These are phyloP conservation scores for Harmothoe impar DNA, from an alignment of 2,888 invertebrate genomes.

Conservation along the genomic window DNA sequence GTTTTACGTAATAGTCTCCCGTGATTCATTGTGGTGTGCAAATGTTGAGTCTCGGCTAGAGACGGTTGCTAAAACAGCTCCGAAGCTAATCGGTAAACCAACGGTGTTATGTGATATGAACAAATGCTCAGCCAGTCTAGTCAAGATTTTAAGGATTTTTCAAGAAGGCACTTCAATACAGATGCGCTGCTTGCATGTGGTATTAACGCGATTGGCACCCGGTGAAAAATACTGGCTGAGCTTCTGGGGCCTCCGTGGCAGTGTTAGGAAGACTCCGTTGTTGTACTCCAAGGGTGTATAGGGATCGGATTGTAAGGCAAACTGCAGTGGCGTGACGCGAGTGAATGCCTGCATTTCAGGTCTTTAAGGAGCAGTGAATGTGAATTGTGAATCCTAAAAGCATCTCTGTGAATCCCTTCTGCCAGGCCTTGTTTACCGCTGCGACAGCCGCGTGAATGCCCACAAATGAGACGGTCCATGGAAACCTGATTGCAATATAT, in stretches of 20 bases:
- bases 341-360: conserved; percentile 3
- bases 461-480: conserved; percentile 37
- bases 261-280: background rate
- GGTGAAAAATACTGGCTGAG: background rate
- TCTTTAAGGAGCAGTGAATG: background rate
- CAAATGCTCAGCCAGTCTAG: background rate
- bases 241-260: background rate
- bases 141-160: background rate
- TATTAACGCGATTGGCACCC: background rate
- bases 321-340: conserved; percentile 12
- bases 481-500: conserved; percentile 53
- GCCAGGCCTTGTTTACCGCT: conserved; percentile 22
- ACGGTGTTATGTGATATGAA: conserved; percentile 40
- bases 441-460: conserved; percentile 6
- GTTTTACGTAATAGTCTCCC: background rate
- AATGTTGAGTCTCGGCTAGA: background rate
- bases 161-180: conserved; percentile 27
- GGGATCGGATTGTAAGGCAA: conserved; percentile 45
- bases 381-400: background rate
- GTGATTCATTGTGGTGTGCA: conserved; percentile 45
- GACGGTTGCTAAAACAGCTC: background rate
- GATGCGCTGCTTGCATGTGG: conserved; percentile 32
- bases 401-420: background rate
- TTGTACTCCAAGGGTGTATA: conserved; percentile 1
- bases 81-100: conserved; percentile 46